Evolutionary conservation across 2,113 vertebrate genomes (phyloP).

Genomic region (Phalacrocorax pelagicus): DNA sequence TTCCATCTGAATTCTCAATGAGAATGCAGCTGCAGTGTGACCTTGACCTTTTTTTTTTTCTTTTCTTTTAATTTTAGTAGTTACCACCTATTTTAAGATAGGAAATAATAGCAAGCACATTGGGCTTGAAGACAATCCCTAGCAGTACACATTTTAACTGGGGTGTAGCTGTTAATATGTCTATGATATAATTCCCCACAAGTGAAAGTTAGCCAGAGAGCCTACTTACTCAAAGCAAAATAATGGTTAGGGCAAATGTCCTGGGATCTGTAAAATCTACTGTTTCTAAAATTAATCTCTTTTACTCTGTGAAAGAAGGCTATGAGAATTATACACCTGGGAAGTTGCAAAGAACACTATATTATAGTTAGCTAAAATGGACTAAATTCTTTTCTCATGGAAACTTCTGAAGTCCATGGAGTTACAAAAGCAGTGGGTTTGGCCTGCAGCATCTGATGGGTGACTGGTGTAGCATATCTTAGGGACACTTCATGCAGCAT

Average conservation of each 20-base stretch:
- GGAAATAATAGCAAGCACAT: constrained; percentile 32
- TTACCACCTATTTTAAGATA: background rate
- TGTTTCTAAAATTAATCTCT: constrained; percentile 8
- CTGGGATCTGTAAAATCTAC: background rate
- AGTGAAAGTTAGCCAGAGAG: background rate
- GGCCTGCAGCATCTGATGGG: background rate
- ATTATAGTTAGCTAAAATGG: background rate
- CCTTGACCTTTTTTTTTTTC: background rate
- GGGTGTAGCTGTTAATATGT: constrained; percentile 20
- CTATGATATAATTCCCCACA: constrained; percentile 28
- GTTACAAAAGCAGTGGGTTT: background rate
- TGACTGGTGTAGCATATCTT: background rate
- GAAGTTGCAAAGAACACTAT: background rate
- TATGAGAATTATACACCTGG: background rate
- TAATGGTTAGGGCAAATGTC: background rate
- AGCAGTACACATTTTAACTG: background rate
- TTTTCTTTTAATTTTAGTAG: background rate
- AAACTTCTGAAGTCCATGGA: background rate
- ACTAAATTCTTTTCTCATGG: background rate
- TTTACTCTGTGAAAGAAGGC: background rate
- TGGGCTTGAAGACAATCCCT: constrained; percentile 25
- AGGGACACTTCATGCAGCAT: background rate
- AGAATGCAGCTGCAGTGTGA: background rate
- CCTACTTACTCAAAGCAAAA: background rate
- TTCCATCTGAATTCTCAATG: background rate